Evolutionary conservation across 37 sponge, comb jelly and placozoan species (phyloP).

Genomic region (Petrosia ficiformis): DNA sequence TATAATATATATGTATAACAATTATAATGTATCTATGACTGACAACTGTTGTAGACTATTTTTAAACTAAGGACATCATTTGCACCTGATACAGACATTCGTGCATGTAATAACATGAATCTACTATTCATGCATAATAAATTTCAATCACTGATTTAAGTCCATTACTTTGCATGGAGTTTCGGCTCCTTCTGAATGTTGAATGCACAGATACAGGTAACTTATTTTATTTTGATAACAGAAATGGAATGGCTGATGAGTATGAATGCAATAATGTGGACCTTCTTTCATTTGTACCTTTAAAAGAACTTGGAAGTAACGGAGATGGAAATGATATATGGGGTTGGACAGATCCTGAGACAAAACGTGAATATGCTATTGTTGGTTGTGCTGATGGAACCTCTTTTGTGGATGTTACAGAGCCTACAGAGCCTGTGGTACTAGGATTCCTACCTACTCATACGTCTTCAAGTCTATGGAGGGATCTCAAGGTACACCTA

Average conservation of each 20-base stretch:
- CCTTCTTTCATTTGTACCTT: conserved; percentile 46
- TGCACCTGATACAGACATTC: too few relatives aligned
- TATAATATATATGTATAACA: too few relatives aligned
- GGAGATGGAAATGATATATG: conserved; percentile 75
- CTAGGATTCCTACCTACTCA: conserved; percentile 63
- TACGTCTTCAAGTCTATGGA: conserved; percentile 49
- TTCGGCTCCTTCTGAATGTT: too few relatives aligned
- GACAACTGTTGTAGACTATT: too few relatives aligned
- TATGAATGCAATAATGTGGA: conserved; percentile 74
- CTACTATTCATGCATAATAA: too few relatives aligned
- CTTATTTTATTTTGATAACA: background rate
- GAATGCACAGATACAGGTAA: too few relatives aligned
- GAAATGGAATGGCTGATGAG: conserved; percentile 47
- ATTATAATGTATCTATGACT: too few relatives aligned
- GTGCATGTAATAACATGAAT: too few relatives aligned
- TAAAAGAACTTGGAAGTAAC: conserved; percentile 28
- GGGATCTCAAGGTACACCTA: conserved; percentile 72
- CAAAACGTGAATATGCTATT: conserved; percentile 56
- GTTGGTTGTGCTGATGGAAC: conserved; percentile 63
- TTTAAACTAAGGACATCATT: too few relatives aligned
- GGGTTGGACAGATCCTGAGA: conserved; percentile 79
- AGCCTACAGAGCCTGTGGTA: conserved; percentile 43
- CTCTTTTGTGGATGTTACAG: conserved; percentile 75
- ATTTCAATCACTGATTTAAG: too few relatives aligned
- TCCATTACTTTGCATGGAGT: too few relatives aligned